These are phyloP conservation scores for Pteria penguin DNA, from an alignment of 2,888 invertebrate species.

Conservation along the genomic window DNA sequence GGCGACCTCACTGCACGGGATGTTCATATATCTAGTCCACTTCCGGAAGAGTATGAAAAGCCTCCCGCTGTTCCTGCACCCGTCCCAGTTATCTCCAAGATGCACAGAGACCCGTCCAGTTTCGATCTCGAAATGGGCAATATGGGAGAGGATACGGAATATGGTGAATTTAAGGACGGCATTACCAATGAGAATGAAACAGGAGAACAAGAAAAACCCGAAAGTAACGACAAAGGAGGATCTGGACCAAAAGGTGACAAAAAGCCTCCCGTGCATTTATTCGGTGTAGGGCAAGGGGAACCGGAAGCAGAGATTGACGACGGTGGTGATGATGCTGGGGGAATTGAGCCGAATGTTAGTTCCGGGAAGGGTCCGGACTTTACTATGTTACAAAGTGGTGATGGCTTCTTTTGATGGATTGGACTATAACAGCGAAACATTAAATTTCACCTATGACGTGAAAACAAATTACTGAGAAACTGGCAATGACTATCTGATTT, in stretches of 20 bases:
- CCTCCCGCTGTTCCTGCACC: not conserved
- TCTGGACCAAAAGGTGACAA: no score
- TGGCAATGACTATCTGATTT: no score
- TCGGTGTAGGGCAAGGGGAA: no score
- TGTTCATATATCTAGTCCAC: slow-evolving; percentile 9
- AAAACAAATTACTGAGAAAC: no score
- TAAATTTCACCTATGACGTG: no score
- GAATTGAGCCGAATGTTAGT: not conserved
- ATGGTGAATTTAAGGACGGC: not conserved
- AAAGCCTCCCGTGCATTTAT: no score
- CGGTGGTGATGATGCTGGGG: not conserved
- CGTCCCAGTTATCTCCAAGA: slow-evolving; percentile 4
- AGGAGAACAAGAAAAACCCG: no score
- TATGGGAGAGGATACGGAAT: not conserved
- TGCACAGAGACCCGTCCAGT: slow-evolving; percentile 9
- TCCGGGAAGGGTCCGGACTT: not conserved
- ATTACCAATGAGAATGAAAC: not conserved
- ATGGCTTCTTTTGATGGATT: not conserved
- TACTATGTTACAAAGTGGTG: not conserved
- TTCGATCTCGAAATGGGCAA: slow-evolving; percentile 6
- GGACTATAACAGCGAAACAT: no score
- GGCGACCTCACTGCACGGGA: slow-evolving; percentile 39
- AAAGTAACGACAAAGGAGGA: not conserved
- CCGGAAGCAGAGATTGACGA: not conserved
- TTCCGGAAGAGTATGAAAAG: not conserved